Conservation (phyloP, 2,888 invertebrate species). For the Meganola albula region DNA sequence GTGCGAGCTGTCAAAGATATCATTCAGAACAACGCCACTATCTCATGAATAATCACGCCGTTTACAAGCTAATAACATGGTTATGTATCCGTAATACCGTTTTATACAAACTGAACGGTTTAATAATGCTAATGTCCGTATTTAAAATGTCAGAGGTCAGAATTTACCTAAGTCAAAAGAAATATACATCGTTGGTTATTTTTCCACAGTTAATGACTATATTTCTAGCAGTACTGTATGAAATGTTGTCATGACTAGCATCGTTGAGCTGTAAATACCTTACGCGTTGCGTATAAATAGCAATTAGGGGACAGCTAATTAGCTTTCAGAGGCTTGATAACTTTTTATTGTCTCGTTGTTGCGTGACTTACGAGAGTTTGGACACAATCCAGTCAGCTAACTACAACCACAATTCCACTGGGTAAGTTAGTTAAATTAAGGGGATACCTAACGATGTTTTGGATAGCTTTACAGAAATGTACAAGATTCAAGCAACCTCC, state of each 20-base stretch:
- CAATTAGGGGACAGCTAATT: conserved; percentile 59
- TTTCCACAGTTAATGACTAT: conserved; percentile 20
- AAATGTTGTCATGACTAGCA: conserved; percentile 29
- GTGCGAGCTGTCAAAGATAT: conserved; percentile 49
- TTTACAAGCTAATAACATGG: conserved; percentile 48
- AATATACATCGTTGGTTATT: conserved; percentile 14
- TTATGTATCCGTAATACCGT: conserved; percentile 35
- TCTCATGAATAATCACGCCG: conserved; percentile 52
- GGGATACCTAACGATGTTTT: conserved; percentile 4
- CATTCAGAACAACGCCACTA: conserved; percentile 27
- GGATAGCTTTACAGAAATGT: background rate
- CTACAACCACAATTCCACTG: background rate
- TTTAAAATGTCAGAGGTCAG: conserved; percentile 21
- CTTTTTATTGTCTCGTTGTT: conserved; percentile 57
- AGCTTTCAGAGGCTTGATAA: conserved; percentile 59
- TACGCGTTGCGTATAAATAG: conserved; percentile 48
- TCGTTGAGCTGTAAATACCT: conserved; percentile 34
- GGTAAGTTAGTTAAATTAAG: background rate
- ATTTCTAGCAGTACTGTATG: too few relatives aligned
- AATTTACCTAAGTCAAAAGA: conserved; percentile 21
- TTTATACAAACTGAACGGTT: background rate
- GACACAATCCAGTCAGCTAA: conserved; percentile 40
- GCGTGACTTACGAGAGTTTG: conserved; percentile 55
- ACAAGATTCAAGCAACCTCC: too few relatives aligned
- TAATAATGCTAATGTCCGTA: conserved; percentile 11